Conservation (phyloP, 53 echinoderm and acorn worm genomes). For the Echinarachnius parma region DNA sequence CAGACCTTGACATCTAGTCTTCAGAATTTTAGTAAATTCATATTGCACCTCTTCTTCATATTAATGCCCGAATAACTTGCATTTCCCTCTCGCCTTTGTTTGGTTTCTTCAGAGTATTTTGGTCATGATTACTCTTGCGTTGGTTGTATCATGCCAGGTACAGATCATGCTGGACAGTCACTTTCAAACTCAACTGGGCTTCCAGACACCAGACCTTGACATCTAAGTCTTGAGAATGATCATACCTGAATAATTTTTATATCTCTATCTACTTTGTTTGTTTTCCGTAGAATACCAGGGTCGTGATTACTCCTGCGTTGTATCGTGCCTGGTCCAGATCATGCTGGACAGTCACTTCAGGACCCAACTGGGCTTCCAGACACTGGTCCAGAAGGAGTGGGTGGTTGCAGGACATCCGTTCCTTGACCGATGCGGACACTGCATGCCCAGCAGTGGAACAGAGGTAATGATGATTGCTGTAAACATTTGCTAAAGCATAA, state of each 20-base stretch:
- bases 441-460: conserved; percentile 61
- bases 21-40: too few relatives aligned
- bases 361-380: conserved; percentile 94
- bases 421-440: conserved; percentile 80
- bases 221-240: background rate
- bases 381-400: conserved; percentile 92
- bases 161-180: conserved; percentile 80
- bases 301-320: conserved; percentile 81
- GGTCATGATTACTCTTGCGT: conserved; percentile 77
- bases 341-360: conserved; percentile 83
- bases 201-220: conserved; percentile 47
- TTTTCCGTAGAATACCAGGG: conserved; percentile 62
- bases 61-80: too few relatives aligned
- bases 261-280: background rate
- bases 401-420: conserved; percentile 88
- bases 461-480: too few relatives aligned
- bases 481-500: too few relatives aligned
- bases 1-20: too few relatives aligned
- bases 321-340: conserved; percentile 80
- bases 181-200: conserved; percentile 73
- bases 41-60: too few relatives aligned
- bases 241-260: background rate
- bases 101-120: conserved; percentile 36
- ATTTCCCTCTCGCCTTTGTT: background rate
- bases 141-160: conserved; percentile 64